Evolutionary conservation across 2,113 vertebrate genomes (phyloP).

Genomic region (Notarius lentiginosus): DNA sequence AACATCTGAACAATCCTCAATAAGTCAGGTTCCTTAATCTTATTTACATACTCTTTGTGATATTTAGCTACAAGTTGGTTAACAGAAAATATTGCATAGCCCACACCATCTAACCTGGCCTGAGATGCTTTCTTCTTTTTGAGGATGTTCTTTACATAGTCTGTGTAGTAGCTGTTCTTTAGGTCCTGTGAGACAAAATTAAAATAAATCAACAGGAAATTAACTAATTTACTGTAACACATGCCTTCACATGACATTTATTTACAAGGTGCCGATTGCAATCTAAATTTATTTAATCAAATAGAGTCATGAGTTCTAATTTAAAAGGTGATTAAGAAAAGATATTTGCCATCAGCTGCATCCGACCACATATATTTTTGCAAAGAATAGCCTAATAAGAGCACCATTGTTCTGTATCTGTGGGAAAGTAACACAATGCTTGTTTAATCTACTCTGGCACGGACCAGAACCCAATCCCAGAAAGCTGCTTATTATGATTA

Average conservation of each 20-base stretch:
- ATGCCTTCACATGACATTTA: neutral
- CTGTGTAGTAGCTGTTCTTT: constrained; percentile 72
- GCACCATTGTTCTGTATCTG: constrained; percentile 64
- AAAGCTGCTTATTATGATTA: constrained; percentile 77
- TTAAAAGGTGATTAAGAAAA: constrained; percentile 13
- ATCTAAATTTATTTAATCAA: neutral
- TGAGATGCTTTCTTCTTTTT: constrained; percentile 64
- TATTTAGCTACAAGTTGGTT: neutral
- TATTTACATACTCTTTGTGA: constrained; percentile 27
- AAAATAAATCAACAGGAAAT: neutral
- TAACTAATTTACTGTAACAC: neutral
- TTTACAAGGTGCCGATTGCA: neutral
- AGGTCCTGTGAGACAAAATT: constrained; percentile 66
- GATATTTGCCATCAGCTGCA: constrained; percentile 36
- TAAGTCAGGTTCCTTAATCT: neutral
- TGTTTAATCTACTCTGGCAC: constrained; percentile 70
- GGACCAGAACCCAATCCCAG: constrained; percentile 69
- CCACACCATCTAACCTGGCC: constrained; percentile 64
- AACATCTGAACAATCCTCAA: neutral
- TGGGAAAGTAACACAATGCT: constrained; percentile 66
- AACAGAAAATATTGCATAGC: neutral
- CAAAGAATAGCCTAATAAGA: constrained; percentile 71
- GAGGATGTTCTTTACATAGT: constrained; percentile 84
- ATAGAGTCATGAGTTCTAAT: constrained; percentile 10
- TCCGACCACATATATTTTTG: constrained; percentile 46